Percentiles rank a stretch among this genome's conserved stretches.
Conservation (phyloP, 2,888 invertebrate species). For the Agelastica alni region DNA sequence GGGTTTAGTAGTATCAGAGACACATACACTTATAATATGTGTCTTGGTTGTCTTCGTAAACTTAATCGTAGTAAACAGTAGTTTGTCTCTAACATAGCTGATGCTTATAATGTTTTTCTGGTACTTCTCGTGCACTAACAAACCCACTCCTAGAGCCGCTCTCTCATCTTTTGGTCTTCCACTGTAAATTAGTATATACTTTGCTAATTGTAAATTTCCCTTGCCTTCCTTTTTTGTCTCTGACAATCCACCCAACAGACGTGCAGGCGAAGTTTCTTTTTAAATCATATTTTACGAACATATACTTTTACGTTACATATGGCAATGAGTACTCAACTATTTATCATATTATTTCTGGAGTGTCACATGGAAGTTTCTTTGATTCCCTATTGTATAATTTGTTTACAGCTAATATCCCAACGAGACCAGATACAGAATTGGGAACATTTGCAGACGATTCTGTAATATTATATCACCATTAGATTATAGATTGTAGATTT, state of each 20-base stretch:
- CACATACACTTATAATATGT: not conserved
- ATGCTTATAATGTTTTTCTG: not conserved
- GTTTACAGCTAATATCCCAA: too few relatives aligned
- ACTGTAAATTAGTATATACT: not conserved
- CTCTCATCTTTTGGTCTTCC: not conserved
- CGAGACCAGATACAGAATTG: too few relatives aligned
- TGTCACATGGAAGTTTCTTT: too few relatives aligned
- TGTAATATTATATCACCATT: too few relatives aligned
- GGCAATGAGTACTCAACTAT: too few relatives aligned
- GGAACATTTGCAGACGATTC: too few relatives aligned
- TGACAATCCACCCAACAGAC: not conserved
- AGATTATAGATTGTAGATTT: too few relatives aligned
- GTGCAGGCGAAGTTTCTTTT: too few relatives aligned
- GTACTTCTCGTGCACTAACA: not conserved
- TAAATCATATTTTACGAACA: too few relatives aligned
- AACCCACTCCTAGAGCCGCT: not conserved
- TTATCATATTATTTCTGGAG: too few relatives aligned
- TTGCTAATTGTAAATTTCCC: not conserved
- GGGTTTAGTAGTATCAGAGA: not conserved
- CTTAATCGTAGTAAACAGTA: not conserved
- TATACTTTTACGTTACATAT: too few relatives aligned
- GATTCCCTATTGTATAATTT: too few relatives aligned
- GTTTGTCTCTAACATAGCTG: not conserved
- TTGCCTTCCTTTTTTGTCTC: not conserved
- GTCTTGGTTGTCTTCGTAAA: not conserved